Conservation (phyloP, 2,113 vertebrate species). For the Vulpes ferrilata region DNA sequence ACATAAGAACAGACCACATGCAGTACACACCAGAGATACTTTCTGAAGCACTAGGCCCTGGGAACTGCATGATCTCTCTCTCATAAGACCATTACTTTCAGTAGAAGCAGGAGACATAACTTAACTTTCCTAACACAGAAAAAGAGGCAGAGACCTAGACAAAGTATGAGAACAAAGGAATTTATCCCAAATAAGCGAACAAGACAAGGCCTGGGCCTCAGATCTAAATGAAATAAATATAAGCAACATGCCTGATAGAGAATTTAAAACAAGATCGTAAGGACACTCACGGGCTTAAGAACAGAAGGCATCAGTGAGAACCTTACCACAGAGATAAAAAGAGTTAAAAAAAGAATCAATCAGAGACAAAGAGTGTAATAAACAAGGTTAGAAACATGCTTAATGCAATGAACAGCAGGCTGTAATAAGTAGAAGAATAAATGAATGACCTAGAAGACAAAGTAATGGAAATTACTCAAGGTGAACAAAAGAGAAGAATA, state of each 20-base stretch:
- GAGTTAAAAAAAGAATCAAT: not conserved
- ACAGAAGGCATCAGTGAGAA: not conserved
- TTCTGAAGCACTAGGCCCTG: not conserved
- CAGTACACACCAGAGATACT: not conserved
- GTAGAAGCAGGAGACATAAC: not conserved
- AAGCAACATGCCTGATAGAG: not conserved
- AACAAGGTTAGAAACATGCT: not conserved
- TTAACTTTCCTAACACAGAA: too few species aligned
- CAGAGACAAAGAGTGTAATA: not conserved
- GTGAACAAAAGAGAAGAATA: not conserved
- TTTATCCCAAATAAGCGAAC: too few species aligned
- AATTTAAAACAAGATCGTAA: not conserved
- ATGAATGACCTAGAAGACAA: not conserved
- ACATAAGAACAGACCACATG: not conserved
- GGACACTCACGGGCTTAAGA: not conserved
- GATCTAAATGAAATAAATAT: too few species aligned
- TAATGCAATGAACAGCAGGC: not conserved
- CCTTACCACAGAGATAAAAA: not conserved
- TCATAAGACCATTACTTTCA: not conserved
- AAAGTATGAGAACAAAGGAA: too few species aligned
- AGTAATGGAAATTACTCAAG: not conserved
- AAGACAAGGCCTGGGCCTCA: too few species aligned
- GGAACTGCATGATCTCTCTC: not conserved
- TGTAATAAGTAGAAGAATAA: not conserved
- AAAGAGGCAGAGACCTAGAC: too few species aligned